Conservation (phyloP, 2,797 vertebrate species). For the Otolemur crassicaudatus region DNA sequence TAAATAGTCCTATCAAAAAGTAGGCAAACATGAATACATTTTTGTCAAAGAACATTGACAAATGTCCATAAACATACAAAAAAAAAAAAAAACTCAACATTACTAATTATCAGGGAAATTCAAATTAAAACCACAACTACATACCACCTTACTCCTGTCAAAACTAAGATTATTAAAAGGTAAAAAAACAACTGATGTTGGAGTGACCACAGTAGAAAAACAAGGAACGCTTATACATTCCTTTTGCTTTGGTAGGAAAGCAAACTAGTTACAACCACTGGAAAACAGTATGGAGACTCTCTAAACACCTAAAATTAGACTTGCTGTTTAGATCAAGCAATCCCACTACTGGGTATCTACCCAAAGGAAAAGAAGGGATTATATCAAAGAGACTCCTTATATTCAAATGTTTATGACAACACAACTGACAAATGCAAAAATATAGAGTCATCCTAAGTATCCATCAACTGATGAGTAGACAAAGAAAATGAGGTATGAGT, state of each 20-base stretch:
- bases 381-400: background rate
- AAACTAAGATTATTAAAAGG: background rate
- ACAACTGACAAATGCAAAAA: background rate
- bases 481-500: background rate
- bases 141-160: background rate
- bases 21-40: background rate
- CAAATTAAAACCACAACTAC: background rate
- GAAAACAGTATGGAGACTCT: background rate
- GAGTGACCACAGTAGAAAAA: background rate
- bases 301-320: background rate
- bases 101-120: background rate
- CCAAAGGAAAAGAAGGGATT: no score
- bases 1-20: background rate
- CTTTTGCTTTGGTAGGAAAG: no score
- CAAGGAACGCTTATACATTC: background rate
- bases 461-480: background rate
- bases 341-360: background rate
- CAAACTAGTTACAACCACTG: background rate
- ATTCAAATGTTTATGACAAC: background rate
- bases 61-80: background rate
- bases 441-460: background rate
- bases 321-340: background rate
- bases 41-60: background rate
- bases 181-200: background rate
- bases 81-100: background rate